Evolutionary conservation across 2,888 invertebrate genomes (phyloP).

Genomic region (Heliconius sara): DNA sequence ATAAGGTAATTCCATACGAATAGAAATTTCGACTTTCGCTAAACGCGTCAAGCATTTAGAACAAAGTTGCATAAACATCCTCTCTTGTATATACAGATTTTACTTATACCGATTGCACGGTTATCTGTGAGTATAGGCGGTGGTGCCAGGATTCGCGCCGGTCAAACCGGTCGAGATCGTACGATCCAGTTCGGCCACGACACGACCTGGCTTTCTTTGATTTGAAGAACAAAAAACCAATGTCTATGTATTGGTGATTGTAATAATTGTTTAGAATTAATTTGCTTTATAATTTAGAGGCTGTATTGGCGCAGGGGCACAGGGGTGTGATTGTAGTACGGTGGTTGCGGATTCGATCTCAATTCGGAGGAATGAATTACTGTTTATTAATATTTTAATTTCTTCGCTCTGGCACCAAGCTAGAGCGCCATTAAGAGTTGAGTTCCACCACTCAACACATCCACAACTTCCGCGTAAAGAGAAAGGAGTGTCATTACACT

Average conservation of each 20-base stretch:
- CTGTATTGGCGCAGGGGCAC: too few species aligned
- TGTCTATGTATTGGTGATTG: constrained; percentile 22
- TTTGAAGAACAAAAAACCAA: constrained; percentile 35
- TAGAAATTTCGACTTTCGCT: constrained; percentile 37
- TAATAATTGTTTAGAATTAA: neutral
- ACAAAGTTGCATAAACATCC: constrained; percentile 41
- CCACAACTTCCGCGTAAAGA: too few species aligned
- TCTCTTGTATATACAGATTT: constrained; percentile 38
- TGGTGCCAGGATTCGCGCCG: constrained; percentile 73
- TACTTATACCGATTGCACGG: constrained; percentile 30
- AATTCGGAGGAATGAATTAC: too few species aligned
- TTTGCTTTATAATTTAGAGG: neutral
- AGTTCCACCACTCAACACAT: too few species aligned
- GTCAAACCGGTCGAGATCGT: constrained; percentile 79
- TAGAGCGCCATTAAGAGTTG: too few species aligned
- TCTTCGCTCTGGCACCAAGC: too few species aligned
- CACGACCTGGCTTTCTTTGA: constrained; percentile 72
- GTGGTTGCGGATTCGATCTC: too few species aligned
- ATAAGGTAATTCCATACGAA: constrained; percentile 23
- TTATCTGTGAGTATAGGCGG: constrained; percentile 27
- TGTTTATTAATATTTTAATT: too few species aligned
- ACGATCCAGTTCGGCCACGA: constrained; percentile 73
- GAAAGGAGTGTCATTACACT: too few species aligned
- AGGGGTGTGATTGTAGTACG: too few species aligned
- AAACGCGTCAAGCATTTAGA: constrained; percentile 41